Evolutionary conservation across 2,888 invertebrate genomes (phyloP), one percentile per base, ranked within the genome.

Genomic region (Villa cingulata): DNA sequence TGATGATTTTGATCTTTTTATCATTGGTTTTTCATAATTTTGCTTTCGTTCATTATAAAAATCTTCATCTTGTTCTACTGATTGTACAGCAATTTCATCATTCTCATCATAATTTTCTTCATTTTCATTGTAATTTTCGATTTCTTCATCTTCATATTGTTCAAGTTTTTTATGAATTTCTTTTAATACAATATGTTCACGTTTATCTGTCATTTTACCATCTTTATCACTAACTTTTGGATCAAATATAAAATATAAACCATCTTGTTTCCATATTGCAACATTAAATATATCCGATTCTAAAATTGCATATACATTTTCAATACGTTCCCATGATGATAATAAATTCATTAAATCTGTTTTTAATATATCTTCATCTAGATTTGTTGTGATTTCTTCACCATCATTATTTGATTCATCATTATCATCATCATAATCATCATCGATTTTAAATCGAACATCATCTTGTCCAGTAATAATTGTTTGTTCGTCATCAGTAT

Each of bases 211-310:
- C 7, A 51, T 51, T 54, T 59, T 48, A 55, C 81, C 81, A 18
- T 72, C 67, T 14, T 75, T 73, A 53, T 77, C 74, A 45, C 77
- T 74, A 0, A 73, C 73, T 27, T 77, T 75, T 0, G 81, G 76
- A 55, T 81, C 80, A 45, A 76, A 80, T 57, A 75, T 70, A 54
- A 74, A 75, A 48, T 67, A 71, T 40, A 70, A 68, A 5, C 68
- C 57, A 0, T 72, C 71, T 2, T 73, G 67, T 48, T 66, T 70
- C 78, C 79, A 80, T 2, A 81, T 64, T 0, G 75, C 78, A 9
- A 56, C 37, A 20, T 37, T 49, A 32, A 51, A 56, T 14, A 57
- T 49, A 16, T 52, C 54, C 1, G 55, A 50, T 23, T 55, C 51
- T 2, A 58, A 18, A 7, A 56, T 50, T 15, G 51, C 55, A 37